phyloP scores from a whole-genome alignment of 2,113 vertebrate species.

The Pantherophis guttatus region DNA sequence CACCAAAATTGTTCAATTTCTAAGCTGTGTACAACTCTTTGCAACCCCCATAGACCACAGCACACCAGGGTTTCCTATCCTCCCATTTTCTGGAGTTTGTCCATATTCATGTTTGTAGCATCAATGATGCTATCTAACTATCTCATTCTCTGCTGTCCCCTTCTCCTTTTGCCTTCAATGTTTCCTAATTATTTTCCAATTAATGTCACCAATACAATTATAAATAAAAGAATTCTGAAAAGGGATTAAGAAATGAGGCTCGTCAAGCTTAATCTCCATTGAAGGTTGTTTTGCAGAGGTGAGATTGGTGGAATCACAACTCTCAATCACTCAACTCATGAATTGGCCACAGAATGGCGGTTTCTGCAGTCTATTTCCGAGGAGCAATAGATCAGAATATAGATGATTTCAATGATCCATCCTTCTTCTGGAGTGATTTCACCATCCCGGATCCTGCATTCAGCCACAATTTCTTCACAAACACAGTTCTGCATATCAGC shows the following conservation, averaged over 20 bases:
- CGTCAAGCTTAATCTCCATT: neutral
- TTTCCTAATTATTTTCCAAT: neutral
- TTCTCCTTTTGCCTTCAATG: neutral
- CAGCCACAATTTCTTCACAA: neutral
- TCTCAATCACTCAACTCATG: neutral
- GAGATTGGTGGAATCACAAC: neutral
- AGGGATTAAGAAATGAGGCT: neutral
- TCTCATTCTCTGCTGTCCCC: neutral
- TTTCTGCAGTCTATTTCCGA: neutral
- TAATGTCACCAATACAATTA: neutral
- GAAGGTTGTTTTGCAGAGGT: neutral
- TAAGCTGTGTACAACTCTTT: neutral
- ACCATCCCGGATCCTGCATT: neutral
- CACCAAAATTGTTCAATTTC: neutral
- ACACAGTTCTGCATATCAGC: neutral
- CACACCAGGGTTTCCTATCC: neutral
- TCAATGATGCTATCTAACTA: neutral
- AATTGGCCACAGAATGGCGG: neutral
- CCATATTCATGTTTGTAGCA: neutral
- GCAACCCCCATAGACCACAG: neutral
- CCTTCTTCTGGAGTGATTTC: neutral
- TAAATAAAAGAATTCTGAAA: neutral
- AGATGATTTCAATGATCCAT: neutral
- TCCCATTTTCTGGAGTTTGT: neutral
- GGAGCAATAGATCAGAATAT: neutral